phyloP scores from a whole-genome alignment of 2,113 vertebrate species.

The Aspidoscelis tigris region DNA sequence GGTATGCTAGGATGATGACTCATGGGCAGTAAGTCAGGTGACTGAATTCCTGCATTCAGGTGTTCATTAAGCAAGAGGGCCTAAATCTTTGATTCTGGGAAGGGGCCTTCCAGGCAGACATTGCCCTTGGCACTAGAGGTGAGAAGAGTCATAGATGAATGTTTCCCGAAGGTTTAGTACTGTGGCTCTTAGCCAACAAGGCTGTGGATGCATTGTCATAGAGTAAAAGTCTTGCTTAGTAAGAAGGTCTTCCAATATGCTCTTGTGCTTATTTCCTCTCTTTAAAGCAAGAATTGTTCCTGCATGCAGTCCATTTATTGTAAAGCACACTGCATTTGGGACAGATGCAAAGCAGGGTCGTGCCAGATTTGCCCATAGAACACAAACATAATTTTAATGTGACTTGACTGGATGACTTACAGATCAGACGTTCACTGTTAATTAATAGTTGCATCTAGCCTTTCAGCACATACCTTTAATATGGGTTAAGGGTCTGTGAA shows the following conservation, averaged over 20 bases:
- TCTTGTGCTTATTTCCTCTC: not conserved
- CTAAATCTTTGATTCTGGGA: not conserved
- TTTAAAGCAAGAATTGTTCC: not conserved
- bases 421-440: too few species aligned
- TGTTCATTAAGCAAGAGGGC: not conserved
- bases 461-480: too few species aligned
- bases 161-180: not conserved
- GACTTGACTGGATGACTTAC: not conserved
- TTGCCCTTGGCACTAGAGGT: not conserved
- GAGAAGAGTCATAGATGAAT: not conserved
- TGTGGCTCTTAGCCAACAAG: not conserved
- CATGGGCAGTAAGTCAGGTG: slow-evolving; percentile 21
- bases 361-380: not conserved
- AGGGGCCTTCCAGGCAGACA: not conserved
- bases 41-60: slow-evolving; percentile 18
- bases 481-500: too few species aligned
- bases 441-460: too few species aligned
- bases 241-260: not conserved
- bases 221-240: not conserved
- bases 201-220: not conserved
- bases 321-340: not conserved
- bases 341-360: not conserved
- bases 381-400: not conserved
- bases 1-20: slow-evolving; percentile 27
- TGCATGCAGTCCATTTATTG: not conserved